These are phyloP conservation scores for Microcebus griseorufus DNA, from an alignment of 2,113 vertebrate species.

Conservation along the genomic window DNA sequence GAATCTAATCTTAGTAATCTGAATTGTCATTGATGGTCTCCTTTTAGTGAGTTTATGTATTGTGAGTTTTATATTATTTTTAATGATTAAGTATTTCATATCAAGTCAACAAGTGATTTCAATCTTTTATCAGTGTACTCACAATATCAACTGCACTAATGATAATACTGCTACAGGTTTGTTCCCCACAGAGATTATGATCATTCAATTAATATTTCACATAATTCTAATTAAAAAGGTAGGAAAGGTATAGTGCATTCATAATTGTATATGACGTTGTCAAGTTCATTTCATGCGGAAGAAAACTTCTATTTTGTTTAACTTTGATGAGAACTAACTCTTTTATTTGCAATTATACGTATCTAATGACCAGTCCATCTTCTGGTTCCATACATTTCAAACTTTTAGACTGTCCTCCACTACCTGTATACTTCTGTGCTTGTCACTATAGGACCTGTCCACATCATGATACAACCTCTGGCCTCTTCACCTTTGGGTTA, in stretches of 20 bases:
- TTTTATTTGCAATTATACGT: neutral
- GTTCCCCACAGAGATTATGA: neutral
- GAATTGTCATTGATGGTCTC: neutral
- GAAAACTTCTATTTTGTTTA: slow-evolving; percentile 19
- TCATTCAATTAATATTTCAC: neutral
- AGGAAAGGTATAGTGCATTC: neutral
- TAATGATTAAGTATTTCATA: slow-evolving; percentile 13
- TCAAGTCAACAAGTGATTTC: slow-evolving; percentile 14
- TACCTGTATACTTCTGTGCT: neutral
- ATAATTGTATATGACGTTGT: neutral
- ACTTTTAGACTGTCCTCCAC: neutral
- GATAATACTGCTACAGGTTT: neutral
- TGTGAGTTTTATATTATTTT: neutral
- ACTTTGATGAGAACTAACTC: neutral
- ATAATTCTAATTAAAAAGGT: neutral
- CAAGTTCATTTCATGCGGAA: neutral
- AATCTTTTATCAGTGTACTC: neutral
- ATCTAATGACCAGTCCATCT: neutral
- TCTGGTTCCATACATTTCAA: slow-evolving; percentile 12
- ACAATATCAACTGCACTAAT: neutral
- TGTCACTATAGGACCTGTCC: neutral
- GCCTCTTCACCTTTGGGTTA: neutral
- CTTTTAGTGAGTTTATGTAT: neutral
- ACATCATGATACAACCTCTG: neutral
- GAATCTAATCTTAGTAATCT: neutral